phyloP scores from a whole-genome alignment of 2,113 vertebrate species.

The Haemorhous mexicanus region DNA sequence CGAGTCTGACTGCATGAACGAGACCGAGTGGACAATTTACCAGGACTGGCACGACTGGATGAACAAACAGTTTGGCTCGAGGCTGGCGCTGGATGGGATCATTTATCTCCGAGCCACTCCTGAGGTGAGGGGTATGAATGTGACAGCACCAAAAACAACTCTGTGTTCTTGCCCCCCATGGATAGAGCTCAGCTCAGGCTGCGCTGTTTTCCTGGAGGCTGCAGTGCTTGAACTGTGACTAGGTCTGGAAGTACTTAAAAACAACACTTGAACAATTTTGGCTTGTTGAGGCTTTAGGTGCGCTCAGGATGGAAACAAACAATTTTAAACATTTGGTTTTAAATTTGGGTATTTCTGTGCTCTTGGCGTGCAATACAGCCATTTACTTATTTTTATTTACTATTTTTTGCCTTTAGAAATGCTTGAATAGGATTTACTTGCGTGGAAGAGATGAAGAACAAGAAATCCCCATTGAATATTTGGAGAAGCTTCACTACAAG shows the following conservation, averaged over 20 bases:
- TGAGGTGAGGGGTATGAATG: constrained; percentile 74
- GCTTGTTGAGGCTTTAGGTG: not conserved
- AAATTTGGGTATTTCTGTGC: not conserved
- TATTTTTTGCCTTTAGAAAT: constrained; percentile 74
- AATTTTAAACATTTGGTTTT: not conserved
- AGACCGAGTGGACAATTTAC: constrained; percentile 92
- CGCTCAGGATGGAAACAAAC: not conserved
- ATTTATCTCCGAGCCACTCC: constrained; percentile 91
- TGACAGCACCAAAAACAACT: fast-evolving
- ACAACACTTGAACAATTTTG: not conserved
- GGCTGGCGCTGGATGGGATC: constrained; percentile 87
- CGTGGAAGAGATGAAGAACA: constrained; percentile 91
- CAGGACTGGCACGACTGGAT: constrained; percentile 96
- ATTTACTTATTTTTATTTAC: not conserved
- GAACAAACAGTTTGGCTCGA: constrained; percentile 84
- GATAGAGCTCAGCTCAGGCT: not conserved
- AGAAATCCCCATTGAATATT: constrained; percentile 89
- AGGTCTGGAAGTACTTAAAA: not conserved
- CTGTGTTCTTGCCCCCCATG: not conserved
- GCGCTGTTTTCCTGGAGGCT: not conserved
- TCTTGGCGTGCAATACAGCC: not conserved
- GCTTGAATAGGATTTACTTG: constrained; percentile 83
- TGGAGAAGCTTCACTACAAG: constrained; percentile 93
- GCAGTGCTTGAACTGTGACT: not conserved
- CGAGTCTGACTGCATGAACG: constrained; percentile 90